Evolutionary conservation across 2,888 invertebrate genomes (phyloP).

Genomic region (Galeruca laticollis): DNA sequence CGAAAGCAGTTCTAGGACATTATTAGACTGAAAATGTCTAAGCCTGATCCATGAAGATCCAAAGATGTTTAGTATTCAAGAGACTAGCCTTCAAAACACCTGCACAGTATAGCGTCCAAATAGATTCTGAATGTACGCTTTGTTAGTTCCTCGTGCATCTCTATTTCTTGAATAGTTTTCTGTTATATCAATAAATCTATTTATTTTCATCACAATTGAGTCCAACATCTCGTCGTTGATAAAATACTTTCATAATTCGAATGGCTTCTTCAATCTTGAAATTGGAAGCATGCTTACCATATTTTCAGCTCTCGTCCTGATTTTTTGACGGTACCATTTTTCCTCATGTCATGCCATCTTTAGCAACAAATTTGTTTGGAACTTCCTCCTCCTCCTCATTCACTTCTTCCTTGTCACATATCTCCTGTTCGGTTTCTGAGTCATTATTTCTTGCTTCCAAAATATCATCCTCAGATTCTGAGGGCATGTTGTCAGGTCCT

Average conservation of each 20-base stretch:
- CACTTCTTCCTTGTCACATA: not conserved
- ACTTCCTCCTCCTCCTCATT: not conserved
- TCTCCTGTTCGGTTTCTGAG: not conserved
- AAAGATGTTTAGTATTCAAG: too few species aligned
- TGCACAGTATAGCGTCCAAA: slow-evolving; percentile 36
- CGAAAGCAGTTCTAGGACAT: too few species aligned
- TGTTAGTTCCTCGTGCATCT: not conserved
- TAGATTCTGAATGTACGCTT: not conserved
- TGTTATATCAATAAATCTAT: too few species aligned
- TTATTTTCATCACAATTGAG: not conserved
- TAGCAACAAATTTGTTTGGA: not conserved
- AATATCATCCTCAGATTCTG: not conserved
- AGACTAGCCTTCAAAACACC: too few species aligned
- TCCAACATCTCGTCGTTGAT: not conserved
- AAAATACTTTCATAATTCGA: not conserved
- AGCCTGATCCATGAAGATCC: too few species aligned
- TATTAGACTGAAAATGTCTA: too few species aligned
- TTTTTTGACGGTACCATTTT: not conserved
- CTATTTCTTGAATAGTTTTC: too few species aligned
- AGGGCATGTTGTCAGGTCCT: not conserved
- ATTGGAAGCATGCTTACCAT: not conserved
- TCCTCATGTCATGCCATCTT: not conserved
- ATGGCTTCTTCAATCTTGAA: slow-evolving; percentile 9
- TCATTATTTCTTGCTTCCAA: not conserved
- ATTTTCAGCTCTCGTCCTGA: not conserved